Base-by-base conservation (phyloP, 2,797 vertebrate genomes). In the Benthosema pterotum region DNA sequence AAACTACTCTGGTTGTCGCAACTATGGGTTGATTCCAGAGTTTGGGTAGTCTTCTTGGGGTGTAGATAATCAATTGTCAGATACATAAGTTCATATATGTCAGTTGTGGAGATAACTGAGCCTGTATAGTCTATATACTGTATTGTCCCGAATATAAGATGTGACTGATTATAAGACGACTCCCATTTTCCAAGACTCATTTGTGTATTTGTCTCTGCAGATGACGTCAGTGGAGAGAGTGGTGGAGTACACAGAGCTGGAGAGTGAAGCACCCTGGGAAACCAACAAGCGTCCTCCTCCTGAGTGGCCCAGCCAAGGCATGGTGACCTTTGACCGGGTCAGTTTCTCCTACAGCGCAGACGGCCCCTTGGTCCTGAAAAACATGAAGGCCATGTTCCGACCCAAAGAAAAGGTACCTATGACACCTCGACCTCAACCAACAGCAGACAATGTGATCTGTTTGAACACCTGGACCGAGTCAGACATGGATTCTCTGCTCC, bases 151-250 rank as follows among this genome's bases (percentile, higher is more conserved):
- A n/a, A n/a, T n/a, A n/a, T n/a, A n/a, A n/a, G n/a, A n/a, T n/a
- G n/a, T n/a, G n/a, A n/a, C n/a, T n/a, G n/a, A n/a, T n/a, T n/a
- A n/a, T n/a, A n/a, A n/a, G n/a, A n/a, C n/a, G n/a, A n/a, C n/a
- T n/a, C n/a, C n/a, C n/a, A n/a, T n/a, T n/a, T n/a, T n/a, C n/a
- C n/a, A n/a, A n/a, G n/a, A n/a, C n/a, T n/a, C n/a, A n/a, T n/a
- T n/a, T n/a, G n/a, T n/a, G n/a, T n/a, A n/a, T n/a, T n/a, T 55
- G 14, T 43, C 1, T 60, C 11, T 55, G 11, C 47, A 90, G 91
- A 92, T 99, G 96, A 97, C 95, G 32, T 99, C 96, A 0, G 97
- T 97, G 63, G 96, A 98, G 86, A 89, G 96, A 77, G 95, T 98
- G 69, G 88, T 96, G 45, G 97, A 99, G 54, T 99, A 98, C 67